Evolutionary conservation across 2,888 invertebrate genomes (phyloP).

Genomic region (Mechanitis mazaeus): DNA sequence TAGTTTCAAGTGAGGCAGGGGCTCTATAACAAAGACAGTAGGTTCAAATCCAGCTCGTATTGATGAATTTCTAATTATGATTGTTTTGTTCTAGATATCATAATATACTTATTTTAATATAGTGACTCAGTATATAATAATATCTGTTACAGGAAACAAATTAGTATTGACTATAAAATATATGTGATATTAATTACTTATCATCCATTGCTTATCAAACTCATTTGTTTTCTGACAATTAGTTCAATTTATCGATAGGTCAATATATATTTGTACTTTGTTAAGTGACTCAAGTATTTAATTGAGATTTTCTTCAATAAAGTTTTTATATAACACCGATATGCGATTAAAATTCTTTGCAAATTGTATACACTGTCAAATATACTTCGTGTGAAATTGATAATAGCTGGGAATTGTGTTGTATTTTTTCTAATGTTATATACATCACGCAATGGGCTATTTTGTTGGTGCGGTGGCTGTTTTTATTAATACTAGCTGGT

Average conservation of each 20-base stretch:
- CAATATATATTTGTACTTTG: not conserved
- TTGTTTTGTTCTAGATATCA: too few relatives aligned
- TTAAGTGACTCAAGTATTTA: too few relatives aligned
- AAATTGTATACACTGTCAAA: slow-evolving; percentile 42
- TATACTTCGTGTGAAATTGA: slow-evolving; percentile 48
- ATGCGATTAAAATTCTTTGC: slow-evolving; percentile 35
- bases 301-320: too few relatives aligned
- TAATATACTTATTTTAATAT: too few relatives aligned
- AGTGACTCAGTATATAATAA: too few relatives aligned
- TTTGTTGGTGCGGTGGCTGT: slow-evolving; percentile 16
- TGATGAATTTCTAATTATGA: too few relatives aligned
- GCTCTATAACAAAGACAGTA: too few relatives aligned
- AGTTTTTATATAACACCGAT: slow-evolving; percentile 27
- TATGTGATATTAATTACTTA: not conserved
- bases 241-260: not conserved
- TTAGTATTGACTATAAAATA: too few relatives aligned
- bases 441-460: slow-evolving; percentile 21
- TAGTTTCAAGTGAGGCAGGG: too few relatives aligned
- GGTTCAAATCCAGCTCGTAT: too few relatives aligned
- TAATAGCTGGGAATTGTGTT: slow-evolving; percentile 40
- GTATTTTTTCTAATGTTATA: slow-evolving; percentile 9
- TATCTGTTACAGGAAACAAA: too few relatives aligned
- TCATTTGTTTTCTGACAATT: not conserved
- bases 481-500: not conserved
- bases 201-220: not conserved